Base-by-base conservation (phyloP, 2,113 vertebrate species). In the Alligator mississippiensis region DNA sequence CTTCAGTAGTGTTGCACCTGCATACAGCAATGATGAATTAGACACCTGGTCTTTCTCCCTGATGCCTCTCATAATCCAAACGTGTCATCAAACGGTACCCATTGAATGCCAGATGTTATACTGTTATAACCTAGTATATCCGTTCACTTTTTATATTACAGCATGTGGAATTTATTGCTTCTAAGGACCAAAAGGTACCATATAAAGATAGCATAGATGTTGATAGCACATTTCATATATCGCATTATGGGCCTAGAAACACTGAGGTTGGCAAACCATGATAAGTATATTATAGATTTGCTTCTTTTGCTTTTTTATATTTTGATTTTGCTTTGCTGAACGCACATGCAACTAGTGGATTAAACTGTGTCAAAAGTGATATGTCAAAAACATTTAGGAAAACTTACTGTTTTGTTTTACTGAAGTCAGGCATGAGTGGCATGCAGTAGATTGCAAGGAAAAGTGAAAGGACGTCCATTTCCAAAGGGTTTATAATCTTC, bases 111-210 rank as follows among this genome's bases (percentile, higher is more conserved):
- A 89, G 84, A 83, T 89, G 87, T 82, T 38, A 96, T 85, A 95
- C 54, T 30, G 82, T 92, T 89, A 90, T 58, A 60, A 87, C 92
- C 91, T 86, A 95, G 78, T 93, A 77, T 93, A 94, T 96, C 85
- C 58, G 74, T 90, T 94, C 80, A 28, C 55, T 93, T 91, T 95
- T 94, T 90, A 86, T 89, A 84, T 94, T 94, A 97, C 93, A 97
- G 90, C 92, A 94, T 92, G 75, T 95, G 88, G 79, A 96, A 55
- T 96, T 98, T 98, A 98, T 98, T 98, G 98, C 98, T 98, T 98
- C 96, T 97, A 93, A 96, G 87, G 90, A 96, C 82, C 94, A 94
- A 93, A 94, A 97, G 90, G 93, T 93, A 95, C 85, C 88, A 91
- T 93, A 87, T 93, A 82, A 82, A 92, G 87, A 95, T 90, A 96